Evolutionary conservation across 2,113 vertebrate genomes (phyloP).

Genomic region (Lasiurus cinereus): DNA sequence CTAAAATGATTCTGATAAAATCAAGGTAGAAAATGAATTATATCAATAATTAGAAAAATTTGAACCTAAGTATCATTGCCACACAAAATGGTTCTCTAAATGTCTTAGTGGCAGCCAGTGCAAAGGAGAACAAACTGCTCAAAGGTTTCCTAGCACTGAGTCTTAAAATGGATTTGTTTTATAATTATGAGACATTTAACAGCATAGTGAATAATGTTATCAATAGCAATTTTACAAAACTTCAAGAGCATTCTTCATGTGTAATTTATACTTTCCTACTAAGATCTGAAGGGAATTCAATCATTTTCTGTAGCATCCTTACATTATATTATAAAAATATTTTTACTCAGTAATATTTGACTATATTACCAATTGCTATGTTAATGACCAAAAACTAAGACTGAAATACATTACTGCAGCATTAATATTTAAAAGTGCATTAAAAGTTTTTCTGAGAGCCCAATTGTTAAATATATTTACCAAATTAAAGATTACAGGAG

Average conservation of each 20-base stretch:
- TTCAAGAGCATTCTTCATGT: not conserved
- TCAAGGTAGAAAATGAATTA: not conserved
- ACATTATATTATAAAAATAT: not conserved
- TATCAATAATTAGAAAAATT: not conserved
- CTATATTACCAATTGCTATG: not conserved
- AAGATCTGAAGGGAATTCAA: not conserved
- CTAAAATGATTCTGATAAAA: not conserved
- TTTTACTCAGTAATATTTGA: not conserved
- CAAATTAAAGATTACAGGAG: not conserved
- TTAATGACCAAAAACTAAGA: not conserved
- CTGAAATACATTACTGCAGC: not conserved
- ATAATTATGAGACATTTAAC: not conserved
- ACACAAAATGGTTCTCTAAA: not conserved
- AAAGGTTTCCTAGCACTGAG: not conserved
- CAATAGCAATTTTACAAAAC: not conserved
- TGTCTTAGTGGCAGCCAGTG: not conserved
- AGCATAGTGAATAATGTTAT: not conserved
- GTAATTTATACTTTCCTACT: not conserved
- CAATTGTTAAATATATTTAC: not conserved
- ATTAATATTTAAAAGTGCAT: not conserved
- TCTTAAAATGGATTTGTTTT: constrained; percentile 10
- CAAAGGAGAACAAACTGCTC: not conserved
- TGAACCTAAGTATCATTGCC: not conserved
- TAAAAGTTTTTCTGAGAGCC: not conserved
- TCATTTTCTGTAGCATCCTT: not conserved